Percentiles rank a stretch among this genome's conserved stretches.
These are phyloP conservation scores for Epinephelus awoara DNA, from an alignment of 2,797 vertebrate genomes.

Conservation along the genomic window DNA sequence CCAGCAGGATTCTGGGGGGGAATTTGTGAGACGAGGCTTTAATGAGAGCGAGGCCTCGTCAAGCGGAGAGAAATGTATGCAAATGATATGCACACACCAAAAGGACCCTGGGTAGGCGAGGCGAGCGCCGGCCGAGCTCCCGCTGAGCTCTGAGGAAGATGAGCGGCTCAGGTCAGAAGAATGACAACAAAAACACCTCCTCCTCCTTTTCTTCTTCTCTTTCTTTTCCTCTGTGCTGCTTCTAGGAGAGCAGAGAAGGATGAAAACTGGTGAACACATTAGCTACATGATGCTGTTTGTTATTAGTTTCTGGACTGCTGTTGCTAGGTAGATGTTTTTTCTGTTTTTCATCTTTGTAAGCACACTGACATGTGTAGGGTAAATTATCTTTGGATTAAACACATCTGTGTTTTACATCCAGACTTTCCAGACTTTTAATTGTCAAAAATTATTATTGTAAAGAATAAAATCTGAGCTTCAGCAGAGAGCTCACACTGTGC, in stretches of 20 bases:
- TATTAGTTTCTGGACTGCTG: constrained; percentile 34
- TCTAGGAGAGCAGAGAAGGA: constrained; percentile 87
- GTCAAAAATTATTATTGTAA: constrained; percentile 32
- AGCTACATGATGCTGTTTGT: constrained; percentile 33
- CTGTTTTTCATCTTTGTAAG: constrained; percentile 36
- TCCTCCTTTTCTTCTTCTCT: constrained; percentile 77
- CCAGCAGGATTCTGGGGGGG: constrained; percentile 93
- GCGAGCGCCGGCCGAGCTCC: constrained; percentile 87
- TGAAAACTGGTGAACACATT: constrained; percentile 80
- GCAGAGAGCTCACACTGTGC: constrained; percentile 6
- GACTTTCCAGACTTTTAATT: constrained; percentile 50
- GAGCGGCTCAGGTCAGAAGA: constrained; percentile 95
- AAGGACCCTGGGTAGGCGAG: constrained; percentile 76
- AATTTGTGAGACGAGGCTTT: constrained; percentile 90
- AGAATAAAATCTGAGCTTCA: constrained; percentile 15
- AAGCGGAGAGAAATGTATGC: constrained; percentile 94
- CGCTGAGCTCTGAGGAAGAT: constrained; percentile 92
- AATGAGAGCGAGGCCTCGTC: constrained; percentile 94
- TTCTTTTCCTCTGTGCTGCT: constrained; percentile 79
- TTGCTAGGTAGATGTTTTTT: constrained; percentile 51
- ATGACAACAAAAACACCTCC: constrained; percentile 90
- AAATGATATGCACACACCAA: constrained; percentile 99
- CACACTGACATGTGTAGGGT: constrained; percentile 31
- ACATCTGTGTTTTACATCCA: constrained; percentile 56
- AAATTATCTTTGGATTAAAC: constrained; percentile 46